Percentiles rank a stretch among this genome's conserved stretches.
Conservation (phyloP, 2,888 invertebrate genomes). For the Caenorhabditis afra region DNA sequence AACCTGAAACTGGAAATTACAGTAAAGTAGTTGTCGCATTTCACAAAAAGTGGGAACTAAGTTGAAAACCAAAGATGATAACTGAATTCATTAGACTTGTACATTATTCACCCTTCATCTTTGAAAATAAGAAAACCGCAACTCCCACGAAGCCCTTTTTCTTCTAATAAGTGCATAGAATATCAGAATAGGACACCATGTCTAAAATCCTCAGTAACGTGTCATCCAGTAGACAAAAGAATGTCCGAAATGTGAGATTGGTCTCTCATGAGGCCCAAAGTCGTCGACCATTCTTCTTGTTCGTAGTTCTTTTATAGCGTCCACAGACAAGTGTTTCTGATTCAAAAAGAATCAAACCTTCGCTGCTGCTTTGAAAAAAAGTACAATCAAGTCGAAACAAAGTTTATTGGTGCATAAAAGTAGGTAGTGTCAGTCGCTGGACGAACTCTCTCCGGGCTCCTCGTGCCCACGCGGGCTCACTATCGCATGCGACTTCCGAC, state of each 20-base stretch:
- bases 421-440: conserved; percentile 49
- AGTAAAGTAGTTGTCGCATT: no score
- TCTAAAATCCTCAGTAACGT: conserved; percentile 27
- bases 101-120: conserved; percentile 11
- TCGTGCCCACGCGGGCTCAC: conserved; percentile 42
- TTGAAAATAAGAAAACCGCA: conserved; percentile 13
- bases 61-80: conserved; percentile 1
- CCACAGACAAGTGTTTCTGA: conserved; percentile 31
- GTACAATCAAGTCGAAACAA: conserved; percentile 27
- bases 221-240: conserved; percentile 29
- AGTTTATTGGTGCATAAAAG: conserved; percentile 56
- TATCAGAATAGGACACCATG: conserved; percentile 26
- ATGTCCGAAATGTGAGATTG: conserved; percentile 35
- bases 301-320: conserved; percentile 1
- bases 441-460: conserved; percentile 49
- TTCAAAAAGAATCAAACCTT: conserved; percentile 1
- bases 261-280: conserved; percentile 1
- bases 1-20: not conserved
- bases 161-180: conserved; percentile 20
- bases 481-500: conserved; percentile 70
- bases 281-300: conserved; percentile 15
- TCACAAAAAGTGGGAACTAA: no score
- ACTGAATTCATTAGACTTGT: conserved; percentile 18
- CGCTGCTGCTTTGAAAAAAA: no score
- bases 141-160: not conserved